These are phyloP conservation scores for Hiodon tergisus DNA, from an alignment of 2,113 vertebrate species.

Conservation along the genomic window DNA sequence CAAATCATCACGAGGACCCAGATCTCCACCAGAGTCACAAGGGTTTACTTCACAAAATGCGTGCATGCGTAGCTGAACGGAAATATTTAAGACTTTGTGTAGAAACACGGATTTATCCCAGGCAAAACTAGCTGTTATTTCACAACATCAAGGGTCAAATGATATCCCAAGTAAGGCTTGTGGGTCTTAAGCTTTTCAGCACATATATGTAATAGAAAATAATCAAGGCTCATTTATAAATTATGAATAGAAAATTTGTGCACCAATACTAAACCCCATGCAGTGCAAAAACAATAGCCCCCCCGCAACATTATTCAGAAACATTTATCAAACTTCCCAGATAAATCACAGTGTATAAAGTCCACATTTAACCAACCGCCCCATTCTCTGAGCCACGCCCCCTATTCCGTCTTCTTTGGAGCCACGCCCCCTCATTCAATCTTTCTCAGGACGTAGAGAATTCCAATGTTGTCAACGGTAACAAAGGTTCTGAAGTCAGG, in stretches of 20 bases:
- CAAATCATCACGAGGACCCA: too few species aligned
- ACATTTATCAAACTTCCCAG: neutral
- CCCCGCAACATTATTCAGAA: neutral
- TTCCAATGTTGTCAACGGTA: constrained; percentile 90
- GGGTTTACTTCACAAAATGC: too few species aligned
- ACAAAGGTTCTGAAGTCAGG: constrained; percentile 80
- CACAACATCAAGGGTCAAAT: neutral
- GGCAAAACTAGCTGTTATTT: neutral
- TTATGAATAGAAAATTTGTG: neutral
- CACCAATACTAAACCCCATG: neutral
- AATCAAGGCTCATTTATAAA: neutral
- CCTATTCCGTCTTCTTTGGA: neutral
- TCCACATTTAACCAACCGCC: neutral
- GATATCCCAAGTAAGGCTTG: neutral
- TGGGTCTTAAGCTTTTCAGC: neutral
- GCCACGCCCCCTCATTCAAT: constrained; percentile 36
- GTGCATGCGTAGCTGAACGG: too few species aligned
- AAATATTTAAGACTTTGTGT: too few species aligned
- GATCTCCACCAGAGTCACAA: too few species aligned
- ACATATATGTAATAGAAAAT: neutral
- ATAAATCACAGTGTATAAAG: constrained; percentile 11
- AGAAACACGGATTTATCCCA: neutral
- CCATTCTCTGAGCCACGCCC: neutral
- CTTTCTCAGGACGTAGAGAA: constrained; percentile 83
- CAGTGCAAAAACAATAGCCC: neutral